Percentiles rank a stretch among this genome's conserved stretches.
Conservation (phyloP, 2,797 vertebrate genomes). For the Alca torda region DNA sequence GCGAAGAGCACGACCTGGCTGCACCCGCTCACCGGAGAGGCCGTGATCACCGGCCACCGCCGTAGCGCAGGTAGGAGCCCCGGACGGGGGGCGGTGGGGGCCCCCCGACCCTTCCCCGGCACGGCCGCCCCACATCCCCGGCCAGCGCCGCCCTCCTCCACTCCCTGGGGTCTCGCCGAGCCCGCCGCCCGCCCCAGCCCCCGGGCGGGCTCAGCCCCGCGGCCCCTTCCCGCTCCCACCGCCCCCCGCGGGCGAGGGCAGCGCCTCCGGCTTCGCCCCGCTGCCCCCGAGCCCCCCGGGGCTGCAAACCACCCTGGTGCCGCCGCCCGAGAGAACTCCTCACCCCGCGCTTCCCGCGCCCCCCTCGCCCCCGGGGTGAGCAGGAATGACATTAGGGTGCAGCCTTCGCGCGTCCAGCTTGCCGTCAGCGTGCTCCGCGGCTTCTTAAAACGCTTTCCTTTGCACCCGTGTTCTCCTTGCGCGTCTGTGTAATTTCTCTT, state of each 20-base stretch:
- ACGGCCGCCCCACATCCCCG: neutral
- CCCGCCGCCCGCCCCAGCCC: neutral
- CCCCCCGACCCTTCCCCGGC: neutral
- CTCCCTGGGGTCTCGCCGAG: neutral
- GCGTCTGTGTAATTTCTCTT: neutral
- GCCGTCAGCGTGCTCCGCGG: fast-evolving
- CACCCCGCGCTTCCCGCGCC: neutral
- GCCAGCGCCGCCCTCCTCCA: neutral
- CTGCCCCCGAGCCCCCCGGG: neutral
- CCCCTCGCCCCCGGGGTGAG: neutral
- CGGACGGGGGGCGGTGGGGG: neutral
- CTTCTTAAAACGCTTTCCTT: neutral
- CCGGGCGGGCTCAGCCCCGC: neutral
- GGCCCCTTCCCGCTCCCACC: neutral
- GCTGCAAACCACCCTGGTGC: neutral
- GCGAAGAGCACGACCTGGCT: conserved; percentile 98
- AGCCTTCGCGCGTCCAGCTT: neutral
- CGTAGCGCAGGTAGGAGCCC: conserved; percentile 86
- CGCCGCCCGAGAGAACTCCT: neutral
- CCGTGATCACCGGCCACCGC: conserved; percentile 90
- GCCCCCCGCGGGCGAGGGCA: neutral
- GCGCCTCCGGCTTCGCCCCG: neutral
- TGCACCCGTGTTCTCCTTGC: neutral
- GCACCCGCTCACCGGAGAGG: conserved; percentile 92
- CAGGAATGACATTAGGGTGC: neutral